A percentile compares a stretch with the other conserved stretches of the same genome.
These are phyloP conservation scores for Drosophila quasianomalipes DNA, from an alignment of 2,888 invertebrate species.

Conservation along the genomic window DNA sequence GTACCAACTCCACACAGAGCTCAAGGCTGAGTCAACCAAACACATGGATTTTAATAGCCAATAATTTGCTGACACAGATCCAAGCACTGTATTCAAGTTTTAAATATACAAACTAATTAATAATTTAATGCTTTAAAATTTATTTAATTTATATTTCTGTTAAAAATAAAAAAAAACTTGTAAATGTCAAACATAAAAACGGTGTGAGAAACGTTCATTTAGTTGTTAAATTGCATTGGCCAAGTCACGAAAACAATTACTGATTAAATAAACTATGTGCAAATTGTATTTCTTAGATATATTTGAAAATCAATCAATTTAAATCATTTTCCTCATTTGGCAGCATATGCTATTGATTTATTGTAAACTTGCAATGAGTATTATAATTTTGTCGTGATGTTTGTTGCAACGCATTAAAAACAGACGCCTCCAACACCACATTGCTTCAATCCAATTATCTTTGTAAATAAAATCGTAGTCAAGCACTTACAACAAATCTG, in stretches of 20 bases:
- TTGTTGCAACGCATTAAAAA: background rate
- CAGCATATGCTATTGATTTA: background rate
- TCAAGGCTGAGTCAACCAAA: slow-evolving; percentile 58
- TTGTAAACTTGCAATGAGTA: background rate
- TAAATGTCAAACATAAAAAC: background rate
- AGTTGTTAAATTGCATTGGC: background rate
- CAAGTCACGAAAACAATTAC: slow-evolving; percentile 15
- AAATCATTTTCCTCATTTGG: background rate
- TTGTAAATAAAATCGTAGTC: background rate
- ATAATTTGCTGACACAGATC: slow-evolving; percentile 48
- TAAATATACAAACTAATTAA: background rate
- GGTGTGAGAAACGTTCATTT: background rate
- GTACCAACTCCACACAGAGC: slow-evolving; percentile 23
- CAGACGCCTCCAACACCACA: background rate
- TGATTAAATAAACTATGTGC: background rate
- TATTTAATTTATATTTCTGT: background rate
- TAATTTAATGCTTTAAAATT: background rate
- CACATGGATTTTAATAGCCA: slow-evolving; percentile 45
- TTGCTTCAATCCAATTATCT: background rate
- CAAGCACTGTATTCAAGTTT: slow-evolving; percentile 25
- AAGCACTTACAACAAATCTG: background rate
- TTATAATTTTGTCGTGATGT: background rate
- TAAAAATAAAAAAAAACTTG: background rate
- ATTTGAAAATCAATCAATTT: background rate
- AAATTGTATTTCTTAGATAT: background rate